Percentiles rank a stretch among this genome's conserved stretches.
Conservation (phyloP, 2,888 invertebrate species). For the Pyrochroa serraticornis region DNA sequence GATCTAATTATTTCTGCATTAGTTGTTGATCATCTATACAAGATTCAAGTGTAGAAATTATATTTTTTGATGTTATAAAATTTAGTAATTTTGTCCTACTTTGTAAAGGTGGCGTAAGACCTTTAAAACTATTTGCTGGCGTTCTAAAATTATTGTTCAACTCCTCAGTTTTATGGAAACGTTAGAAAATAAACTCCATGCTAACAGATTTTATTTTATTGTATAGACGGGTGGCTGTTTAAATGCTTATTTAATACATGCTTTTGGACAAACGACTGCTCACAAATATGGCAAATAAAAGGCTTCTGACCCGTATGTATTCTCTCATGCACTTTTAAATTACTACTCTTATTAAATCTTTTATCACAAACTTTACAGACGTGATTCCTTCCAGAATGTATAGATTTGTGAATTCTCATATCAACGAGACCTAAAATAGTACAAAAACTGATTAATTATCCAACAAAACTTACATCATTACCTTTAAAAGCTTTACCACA, state of each 20-base stretch:
- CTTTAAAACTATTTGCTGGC: no score
- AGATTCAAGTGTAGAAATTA: no score
- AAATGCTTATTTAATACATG: constrained; percentile 21
- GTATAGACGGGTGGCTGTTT: no score
- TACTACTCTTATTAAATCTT: constrained; percentile 19
- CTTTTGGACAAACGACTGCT: constrained; percentile 18
- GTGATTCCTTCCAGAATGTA: constrained; percentile 15
- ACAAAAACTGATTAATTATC: neutral
- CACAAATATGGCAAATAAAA: constrained; percentile 19
- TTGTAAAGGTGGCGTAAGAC: no score
- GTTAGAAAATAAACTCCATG: no score
- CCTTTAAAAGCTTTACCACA: constrained; percentile 18
- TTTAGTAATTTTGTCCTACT: no score
- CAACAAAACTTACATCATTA: neutral
- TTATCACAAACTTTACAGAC: constrained; percentile 20
- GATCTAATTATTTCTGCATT: no score
- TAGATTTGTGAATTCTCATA: constrained; percentile 10
- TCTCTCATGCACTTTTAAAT: constrained; percentile 23
- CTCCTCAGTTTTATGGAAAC: no score
- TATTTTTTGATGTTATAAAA: no score
- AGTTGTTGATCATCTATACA: no score
- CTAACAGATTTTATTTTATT: no score
- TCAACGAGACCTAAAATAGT: constrained; percentile 14
- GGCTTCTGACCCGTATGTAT: constrained; percentile 18
- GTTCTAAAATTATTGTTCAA: no score